Evolutionary conservation across 1,140 invertebrate genomes (phyloP).

Genomic region (Anastrepha ludens): DNA sequence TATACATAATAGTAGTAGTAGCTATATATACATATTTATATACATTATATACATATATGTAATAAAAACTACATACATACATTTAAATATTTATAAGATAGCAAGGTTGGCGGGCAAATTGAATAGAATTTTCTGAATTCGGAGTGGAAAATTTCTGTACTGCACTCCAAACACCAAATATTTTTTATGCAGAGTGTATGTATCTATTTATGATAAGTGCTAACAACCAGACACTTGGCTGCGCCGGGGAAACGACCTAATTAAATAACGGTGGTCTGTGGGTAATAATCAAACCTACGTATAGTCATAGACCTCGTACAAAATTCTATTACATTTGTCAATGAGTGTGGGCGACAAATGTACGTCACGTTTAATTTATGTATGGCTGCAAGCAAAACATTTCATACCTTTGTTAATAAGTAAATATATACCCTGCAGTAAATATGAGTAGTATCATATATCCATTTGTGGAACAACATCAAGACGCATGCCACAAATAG

Average conservation of each 20-base stretch:
- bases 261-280: not conserved
- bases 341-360: slow-evolving; percentile 30
- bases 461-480: too few species aligned
- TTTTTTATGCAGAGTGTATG: not conserved
- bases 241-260: not conserved
- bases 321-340: not conserved
- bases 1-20: not conserved
- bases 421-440: too few species aligned
- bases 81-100: not conserved
- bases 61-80: not conserved
- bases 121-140: not conserved
- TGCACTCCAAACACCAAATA: not conserved
- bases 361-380: slow-evolving; percentile 48
- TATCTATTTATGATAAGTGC: not conserved
- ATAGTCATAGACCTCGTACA: not conserved
- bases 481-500: too few species aligned
- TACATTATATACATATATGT: not conserved
- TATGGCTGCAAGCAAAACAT: not conserved
- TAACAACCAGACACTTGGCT: not conserved
- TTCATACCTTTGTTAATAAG: not conserved
- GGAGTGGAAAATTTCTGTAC: not conserved
- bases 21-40: not conserved
- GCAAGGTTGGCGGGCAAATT: not conserved
- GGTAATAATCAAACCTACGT: not conserved
- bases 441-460: too few species aligned